Evolutionary conservation across 2,888 invertebrate genomes (phyloP), one percentile per base, ranked within the genome.

Genomic region (Oxystoma pomonae): DNA sequence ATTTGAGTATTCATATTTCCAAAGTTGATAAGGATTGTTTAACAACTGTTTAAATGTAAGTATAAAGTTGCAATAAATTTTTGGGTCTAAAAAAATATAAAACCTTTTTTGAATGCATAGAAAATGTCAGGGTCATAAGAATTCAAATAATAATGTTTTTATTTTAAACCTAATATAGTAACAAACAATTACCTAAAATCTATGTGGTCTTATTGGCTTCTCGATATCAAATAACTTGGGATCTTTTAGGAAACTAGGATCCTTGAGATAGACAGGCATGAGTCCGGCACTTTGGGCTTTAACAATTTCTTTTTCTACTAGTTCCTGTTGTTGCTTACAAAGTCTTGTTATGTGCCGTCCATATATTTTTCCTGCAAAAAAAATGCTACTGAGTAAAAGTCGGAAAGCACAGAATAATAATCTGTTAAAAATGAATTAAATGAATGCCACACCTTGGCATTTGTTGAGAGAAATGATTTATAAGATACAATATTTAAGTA

Each of bases 341-440:
- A 99, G 84, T 0, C 98, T 96, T 2, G 98, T 99, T 53, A 98
- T 92, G 73, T 98, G 93, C 61, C 90, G 86, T 0, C 93, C 94
- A 77, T 97, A 98, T 66, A 97, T 87, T 69, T 90, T 85, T 0
- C 98, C 98, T n/a, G n/a, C n/a, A n/a, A n/a, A n/a, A n/a, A n/a
- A n/a, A n/a, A n/a, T n/a, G n/a, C n/a, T n/a, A n/a, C n/a, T n/a
- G n/a, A n/a, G n/a, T n/a, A n/a, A n/a, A n/a, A n/a, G n/a, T n/a
- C n/a, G n/a, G n/a, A n/a, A n/a, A n/a, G n/a, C n/a, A n/a, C n/a
- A n/a, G n/a, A n/a, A n/a, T n/a, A n/a, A n/a, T n/a, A n/a, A n/a
- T n/a, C n/a, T n/a, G n/a, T n/a, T n/a, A n/a, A n/a, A n/a, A n/a
- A n/a, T n/a, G n/a, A n/a, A n/a, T n/a, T n/a, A n/a, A n/a, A n/a